Conservation (phyloP, 64 coral and sea anemone genomes). For the Hydrozoanthus tunicans region DNA sequence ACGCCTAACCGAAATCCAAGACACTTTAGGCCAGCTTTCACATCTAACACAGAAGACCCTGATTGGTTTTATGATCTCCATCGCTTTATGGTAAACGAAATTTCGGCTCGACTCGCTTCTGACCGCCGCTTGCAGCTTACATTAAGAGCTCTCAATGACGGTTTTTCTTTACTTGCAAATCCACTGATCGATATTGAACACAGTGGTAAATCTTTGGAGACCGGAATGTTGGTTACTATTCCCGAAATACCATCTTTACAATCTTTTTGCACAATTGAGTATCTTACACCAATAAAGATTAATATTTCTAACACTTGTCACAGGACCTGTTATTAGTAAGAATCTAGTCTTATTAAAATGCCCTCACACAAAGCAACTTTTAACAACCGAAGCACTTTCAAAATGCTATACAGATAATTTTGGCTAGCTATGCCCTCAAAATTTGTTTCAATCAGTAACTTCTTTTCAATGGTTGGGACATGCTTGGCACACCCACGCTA, state of each 20-base stretch:
- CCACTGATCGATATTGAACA: too few species aligned
- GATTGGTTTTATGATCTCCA: not conserved
- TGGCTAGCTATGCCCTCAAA: not conserved
- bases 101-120: not conserved
- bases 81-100: not conserved
- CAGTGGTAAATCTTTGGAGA: too few species aligned
- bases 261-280: too few species aligned
- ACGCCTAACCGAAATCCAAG: constrained; percentile 15
- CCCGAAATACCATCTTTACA: too few species aligned
- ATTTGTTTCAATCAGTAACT: not conserved
- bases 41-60: constrained; percentile 13
- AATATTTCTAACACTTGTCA: constrained; percentile 1
- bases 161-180: constrained; percentile 29
- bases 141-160: constrained; percentile 4
- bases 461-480: not conserved
- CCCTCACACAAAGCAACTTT: not conserved
- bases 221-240: too few species aligned
- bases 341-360: constrained; percentile 1
- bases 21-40: constrained; percentile 26
- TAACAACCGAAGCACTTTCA: not conserved
- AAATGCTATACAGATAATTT: constrained; percentile 4
- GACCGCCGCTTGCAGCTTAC: not conserved
- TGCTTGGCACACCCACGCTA: not conserved
- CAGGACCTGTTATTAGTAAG: not conserved
- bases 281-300: constrained; percentile 12